Conservation (phyloP, 2,888 invertebrate species). For the Tinea pellionella region DNA sequence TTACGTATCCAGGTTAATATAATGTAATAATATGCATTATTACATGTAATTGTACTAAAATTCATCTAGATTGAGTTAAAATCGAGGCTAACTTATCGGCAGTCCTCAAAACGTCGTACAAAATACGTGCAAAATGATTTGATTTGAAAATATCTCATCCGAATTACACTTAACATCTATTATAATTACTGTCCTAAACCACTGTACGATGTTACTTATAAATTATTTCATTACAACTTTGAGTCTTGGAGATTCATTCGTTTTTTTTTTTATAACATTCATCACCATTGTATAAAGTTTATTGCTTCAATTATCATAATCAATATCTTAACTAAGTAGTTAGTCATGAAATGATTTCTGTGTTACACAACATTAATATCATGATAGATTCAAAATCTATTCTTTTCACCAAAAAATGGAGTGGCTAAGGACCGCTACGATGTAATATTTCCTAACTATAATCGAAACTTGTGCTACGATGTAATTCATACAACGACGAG, state of each 20-base stretch:
- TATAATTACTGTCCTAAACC: conserved; percentile 7
- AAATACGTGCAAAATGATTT: not conserved
- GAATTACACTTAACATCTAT: not conserved
- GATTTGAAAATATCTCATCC: not conserved
- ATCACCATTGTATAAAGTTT: not conserved
- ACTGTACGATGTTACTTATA: conserved; percentile 1
- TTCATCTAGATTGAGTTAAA: not conserved
- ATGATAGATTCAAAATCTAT: conserved; percentile 1
- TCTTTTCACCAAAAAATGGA: not conserved
- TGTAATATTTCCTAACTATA: not conserved
- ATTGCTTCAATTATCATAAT: conserved; percentile 8
- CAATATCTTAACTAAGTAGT: conserved; percentile 3
- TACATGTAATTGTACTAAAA: not conserved
- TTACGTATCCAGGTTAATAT: no score
- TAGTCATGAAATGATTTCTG: not conserved
- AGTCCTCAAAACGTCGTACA: not conserved
- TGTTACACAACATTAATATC: conserved; percentile 4
- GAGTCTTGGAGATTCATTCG: conserved; percentile 9
- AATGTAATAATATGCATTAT: not conserved
- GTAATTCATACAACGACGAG: not conserved
- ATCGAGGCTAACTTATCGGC: not conserved
- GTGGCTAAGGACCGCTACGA: conserved; percentile 5
- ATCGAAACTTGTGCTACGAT: not conserved
- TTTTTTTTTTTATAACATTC: conserved; percentile 3
- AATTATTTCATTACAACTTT: conserved; percentile 5